Conservation (phyloP, 2,113 vertebrate genomes). For the Podocnemis expansa region DNA sequence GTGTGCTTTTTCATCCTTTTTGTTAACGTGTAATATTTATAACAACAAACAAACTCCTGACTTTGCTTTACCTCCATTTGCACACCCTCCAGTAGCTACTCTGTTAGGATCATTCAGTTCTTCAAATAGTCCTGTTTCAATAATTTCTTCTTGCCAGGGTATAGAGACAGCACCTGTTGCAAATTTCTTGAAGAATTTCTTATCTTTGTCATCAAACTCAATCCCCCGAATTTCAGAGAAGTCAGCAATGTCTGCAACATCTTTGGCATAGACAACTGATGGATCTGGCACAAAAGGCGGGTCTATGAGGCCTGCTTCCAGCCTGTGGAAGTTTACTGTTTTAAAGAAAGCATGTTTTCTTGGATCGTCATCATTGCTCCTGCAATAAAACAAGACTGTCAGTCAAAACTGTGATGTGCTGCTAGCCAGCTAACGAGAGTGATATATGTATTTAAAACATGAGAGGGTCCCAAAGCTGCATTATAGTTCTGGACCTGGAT, state of each 20-base stretch:
- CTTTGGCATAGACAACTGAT: slow-evolving; percentile 92
- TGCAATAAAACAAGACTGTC: slow-evolving; percentile 67
- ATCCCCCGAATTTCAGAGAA: slow-evolving; percentile 91
- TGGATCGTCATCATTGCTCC: slow-evolving; percentile 84
- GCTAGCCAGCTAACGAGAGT: neutral
- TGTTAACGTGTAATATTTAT: slow-evolving; percentile 65
- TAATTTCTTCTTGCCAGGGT: slow-evolving; percentile 91
- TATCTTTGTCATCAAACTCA: slow-evolving; percentile 89
- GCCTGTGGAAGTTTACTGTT: slow-evolving; percentile 87
- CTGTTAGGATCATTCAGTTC: slow-evolving; percentile 86
- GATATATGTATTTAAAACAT: neutral
- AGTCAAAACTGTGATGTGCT: neutral
- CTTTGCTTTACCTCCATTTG: slow-evolving; percentile 71
- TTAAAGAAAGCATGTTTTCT: slow-evolving; percentile 92
- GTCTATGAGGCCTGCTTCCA: slow-evolving; percentile 88
- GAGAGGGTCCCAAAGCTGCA: neutral
- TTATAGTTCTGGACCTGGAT: neutral
- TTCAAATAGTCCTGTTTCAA: slow-evolving; percentile 89
- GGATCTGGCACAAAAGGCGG: slow-evolving; percentile 91
- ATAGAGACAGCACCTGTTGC: slow-evolving; percentile 86
- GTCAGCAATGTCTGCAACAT: slow-evolving; percentile 89
- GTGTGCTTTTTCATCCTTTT: slow-evolving; percentile 21
- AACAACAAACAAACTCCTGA: slow-evolving; percentile 85
- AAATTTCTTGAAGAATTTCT: slow-evolving; percentile 90
- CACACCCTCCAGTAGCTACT: slow-evolving; percentile 62